Evolutionary conservation across 2,888 invertebrate species (phyloP).

Genomic region (Pilophorus perplexus): DNA sequence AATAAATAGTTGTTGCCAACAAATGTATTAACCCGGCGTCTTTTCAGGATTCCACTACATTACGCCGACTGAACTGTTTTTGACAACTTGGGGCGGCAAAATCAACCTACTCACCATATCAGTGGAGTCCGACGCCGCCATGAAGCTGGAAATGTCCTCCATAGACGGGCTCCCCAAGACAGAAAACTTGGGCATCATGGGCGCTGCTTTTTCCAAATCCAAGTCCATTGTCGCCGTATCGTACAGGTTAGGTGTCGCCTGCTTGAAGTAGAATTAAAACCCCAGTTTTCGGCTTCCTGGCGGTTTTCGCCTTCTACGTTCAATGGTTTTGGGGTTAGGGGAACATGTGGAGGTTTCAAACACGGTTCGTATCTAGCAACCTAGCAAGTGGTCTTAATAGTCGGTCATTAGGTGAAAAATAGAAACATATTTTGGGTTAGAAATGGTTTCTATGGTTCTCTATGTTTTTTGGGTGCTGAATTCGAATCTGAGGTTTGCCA

Average conservation of each 20-base stretch:
- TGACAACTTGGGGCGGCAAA: constrained; percentile 27
- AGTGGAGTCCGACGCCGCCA: constrained; percentile 12
- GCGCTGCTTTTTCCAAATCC: constrained; percentile 23
- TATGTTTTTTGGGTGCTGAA: no score
- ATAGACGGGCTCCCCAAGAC: constrained; percentile 12
- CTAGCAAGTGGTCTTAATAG: no score
- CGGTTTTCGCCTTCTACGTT: no score
- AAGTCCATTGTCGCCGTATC: constrained; percentile 6
- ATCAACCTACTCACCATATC: background rate
- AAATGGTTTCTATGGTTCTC: no score
- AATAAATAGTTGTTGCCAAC: background rate
- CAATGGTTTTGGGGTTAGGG: no score
- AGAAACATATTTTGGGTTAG: no score
- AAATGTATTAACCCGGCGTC: background rate
- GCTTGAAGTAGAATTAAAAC: background rate
- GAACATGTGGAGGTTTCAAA: no score
- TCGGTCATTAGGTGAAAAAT: no score
- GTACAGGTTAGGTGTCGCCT: constrained; percentile 7
- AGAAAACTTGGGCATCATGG: constrained; percentile 29
- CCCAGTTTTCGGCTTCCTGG: no score
- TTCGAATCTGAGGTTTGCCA: no score
- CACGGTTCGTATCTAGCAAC: no score
- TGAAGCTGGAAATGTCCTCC: constrained; percentile 9
- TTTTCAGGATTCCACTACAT: constrained; percentile 26
- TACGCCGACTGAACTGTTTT: constrained; percentile 3